Evolutionary conservation across 2,888 invertebrate genomes (phyloP).

Genomic region (Reticulitermes lucifugus): DNA sequence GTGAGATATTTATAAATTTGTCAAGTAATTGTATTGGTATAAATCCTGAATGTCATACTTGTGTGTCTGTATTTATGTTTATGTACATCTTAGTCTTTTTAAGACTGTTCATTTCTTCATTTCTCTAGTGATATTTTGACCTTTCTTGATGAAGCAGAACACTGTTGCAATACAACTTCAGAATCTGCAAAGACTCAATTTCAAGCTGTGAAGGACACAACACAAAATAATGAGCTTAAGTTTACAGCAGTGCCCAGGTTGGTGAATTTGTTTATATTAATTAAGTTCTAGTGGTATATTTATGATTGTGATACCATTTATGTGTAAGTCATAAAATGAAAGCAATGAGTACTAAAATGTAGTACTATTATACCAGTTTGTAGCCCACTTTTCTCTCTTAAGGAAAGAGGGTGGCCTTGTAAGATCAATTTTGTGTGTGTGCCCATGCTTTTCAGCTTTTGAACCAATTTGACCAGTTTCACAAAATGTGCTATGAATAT

Average conservation of each 20-base stretch:
- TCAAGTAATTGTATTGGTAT: neutral
- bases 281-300: neutral
- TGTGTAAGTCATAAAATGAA: too few relatives aligned
- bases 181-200: constrained; percentile 39
- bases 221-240: neutral
- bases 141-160: constrained; percentile 75
- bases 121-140: constrained; percentile 71
- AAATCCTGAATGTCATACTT: neutral
- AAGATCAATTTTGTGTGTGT: too few relatives aligned
- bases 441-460: too few relatives aligned
- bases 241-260: constrained; percentile 10
- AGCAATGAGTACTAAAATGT: too few relatives aligned
- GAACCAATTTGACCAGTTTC: too few relatives aligned
- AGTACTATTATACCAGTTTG: too few relatives aligned
- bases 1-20: constrained; percentile 17
- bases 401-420: too few relatives aligned
- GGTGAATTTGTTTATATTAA: neutral
- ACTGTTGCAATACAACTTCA: constrained; percentile 65
- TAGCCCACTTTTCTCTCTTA: too few relatives aligned
- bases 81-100: too few relatives aligned
- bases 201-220: neutral
- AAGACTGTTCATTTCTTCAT: too few relatives aligned
- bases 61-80: neutral
- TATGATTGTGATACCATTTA: neutral
- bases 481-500: too few relatives aligned